Percentiles rank a stretch among this genome's conserved stretches.
These are phyloP conservation scores for Dendrolimus houi DNA, from an alignment of 2,888 invertebrate genomes.

Conservation along the genomic window DNA sequence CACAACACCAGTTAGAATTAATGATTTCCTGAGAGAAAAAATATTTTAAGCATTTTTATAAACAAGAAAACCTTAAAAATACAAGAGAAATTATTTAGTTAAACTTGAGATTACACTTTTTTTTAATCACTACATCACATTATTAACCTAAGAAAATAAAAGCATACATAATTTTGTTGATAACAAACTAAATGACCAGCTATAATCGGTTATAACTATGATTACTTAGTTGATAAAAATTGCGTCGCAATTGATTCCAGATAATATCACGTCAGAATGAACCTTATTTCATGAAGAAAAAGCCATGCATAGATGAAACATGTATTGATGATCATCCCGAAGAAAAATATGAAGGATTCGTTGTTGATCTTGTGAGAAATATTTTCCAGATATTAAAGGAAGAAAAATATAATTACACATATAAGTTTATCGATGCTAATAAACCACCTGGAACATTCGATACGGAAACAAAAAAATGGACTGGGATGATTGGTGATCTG, in stretches of 20 bases:
- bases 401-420: constrained; percentile 52
- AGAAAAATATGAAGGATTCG: constrained; percentile 83
- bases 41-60: too few species aligned
- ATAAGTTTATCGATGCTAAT: constrained; percentile 36
- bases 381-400: constrained; percentile 77
- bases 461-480: constrained; percentile 48
- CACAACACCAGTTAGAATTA: too few species aligned
- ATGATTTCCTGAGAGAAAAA: too few species aligned
- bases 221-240: too few species aligned
- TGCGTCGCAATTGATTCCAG: constrained; percentile 19
- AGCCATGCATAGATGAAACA: constrained; percentile 29
- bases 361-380: constrained; percentile 83
- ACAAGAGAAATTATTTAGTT: too few species aligned
- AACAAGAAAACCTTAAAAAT: too few species aligned
- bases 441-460: constrained; percentile 40
- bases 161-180: too few species aligned
- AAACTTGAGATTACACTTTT: too few species aligned
- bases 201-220: too few species aligned
- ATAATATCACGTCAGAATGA: constrained; percentile 81
- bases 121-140: too few species aligned
- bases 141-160: too few species aligned
- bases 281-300: constrained; percentile 84
- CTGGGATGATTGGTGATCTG: constrained; percentile 53
- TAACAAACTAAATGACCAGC: too few species aligned
- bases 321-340: constrained; percentile 74